phyloP scores from a whole-genome alignment of 1,140 invertebrate genomes.

The Vanessa atalanta region DNA sequence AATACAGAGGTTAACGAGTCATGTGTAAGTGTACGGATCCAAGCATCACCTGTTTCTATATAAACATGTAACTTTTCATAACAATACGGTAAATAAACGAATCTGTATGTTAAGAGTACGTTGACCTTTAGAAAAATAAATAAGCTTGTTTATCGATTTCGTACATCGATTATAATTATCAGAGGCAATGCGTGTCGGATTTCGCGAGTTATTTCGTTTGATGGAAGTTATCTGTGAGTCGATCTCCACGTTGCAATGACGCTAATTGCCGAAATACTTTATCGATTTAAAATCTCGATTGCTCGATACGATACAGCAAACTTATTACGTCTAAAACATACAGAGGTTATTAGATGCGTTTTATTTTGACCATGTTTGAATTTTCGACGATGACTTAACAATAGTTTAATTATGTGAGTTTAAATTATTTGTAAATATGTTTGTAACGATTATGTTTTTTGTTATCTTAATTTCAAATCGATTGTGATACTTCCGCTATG shows the following conservation, averaged over 20 bases:
- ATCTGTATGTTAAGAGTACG: slow-evolving; percentile 22
- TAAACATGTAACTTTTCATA: slow-evolving; percentile 14
- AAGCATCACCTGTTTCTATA: slow-evolving; percentile 37
- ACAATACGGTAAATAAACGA: slow-evolving; percentile 23
- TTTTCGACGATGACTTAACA: background rate
- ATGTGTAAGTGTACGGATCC: slow-evolving; percentile 40
- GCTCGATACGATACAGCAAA: slow-evolving; percentile 8
- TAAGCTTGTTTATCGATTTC: slow-evolving; percentile 24
- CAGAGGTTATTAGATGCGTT: slow-evolving; percentile 10
- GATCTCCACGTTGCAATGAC: slow-evolving; percentile 60
- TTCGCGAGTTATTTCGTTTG: slow-evolving; percentile 49
- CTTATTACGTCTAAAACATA: slow-evolving; percentile 11
- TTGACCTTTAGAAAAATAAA: slow-evolving; percentile 20
- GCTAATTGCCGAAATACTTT: slow-evolving; percentile 64
- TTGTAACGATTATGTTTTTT: background rate
- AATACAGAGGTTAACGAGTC: slow-evolving; percentile 47
- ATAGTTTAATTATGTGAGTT: background rate
- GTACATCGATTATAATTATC: slow-evolving; percentile 28
- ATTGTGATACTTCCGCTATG: background rate
- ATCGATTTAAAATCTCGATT: slow-evolving; percentile 50
- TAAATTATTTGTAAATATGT: background rate
- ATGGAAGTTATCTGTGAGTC: slow-evolving; percentile 65
- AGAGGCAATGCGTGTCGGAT: slow-evolving; percentile 48
- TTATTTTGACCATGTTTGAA: slow-evolving; percentile 7
- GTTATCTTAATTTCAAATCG: background rate